A percentile compares a stretch with the other conserved stretches of the same genome.
Conservation (phyloP, 2,113 vertebrate genomes). For the Panurus biarmicus region DNA sequence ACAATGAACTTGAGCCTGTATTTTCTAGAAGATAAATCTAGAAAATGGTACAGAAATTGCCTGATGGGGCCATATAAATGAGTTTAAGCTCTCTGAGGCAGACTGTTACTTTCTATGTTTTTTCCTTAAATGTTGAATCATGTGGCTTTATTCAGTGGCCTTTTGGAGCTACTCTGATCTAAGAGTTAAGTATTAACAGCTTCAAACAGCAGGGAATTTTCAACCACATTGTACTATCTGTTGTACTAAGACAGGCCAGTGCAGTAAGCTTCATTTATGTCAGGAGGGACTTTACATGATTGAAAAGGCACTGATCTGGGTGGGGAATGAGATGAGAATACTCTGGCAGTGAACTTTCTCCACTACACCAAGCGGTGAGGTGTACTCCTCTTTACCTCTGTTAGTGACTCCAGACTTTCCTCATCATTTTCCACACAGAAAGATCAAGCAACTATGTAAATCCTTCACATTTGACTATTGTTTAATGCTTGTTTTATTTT, state of each 20-base stretch:
- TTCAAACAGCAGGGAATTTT: not conserved
- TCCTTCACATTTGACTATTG: not conserved
- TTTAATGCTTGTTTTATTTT: slow-evolving; percentile 2
- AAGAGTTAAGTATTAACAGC: not conserved
- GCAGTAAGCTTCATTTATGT: not conserved
- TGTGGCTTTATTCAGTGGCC: not conserved
- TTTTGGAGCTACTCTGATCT: not conserved
- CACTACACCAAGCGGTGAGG: not conserved
- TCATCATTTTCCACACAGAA: not conserved
- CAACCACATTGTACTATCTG: not conserved
- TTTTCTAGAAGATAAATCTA: not conserved
- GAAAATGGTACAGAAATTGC: not conserved
- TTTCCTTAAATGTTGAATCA: not conserved
- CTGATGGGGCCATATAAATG: not conserved
- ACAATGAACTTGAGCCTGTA: not conserved
- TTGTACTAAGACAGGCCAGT: not conserved
- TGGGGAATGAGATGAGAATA: not conserved
- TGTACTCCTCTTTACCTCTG: not conserved
- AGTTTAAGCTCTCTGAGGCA: not conserved
- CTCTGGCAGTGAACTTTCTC: not conserved
- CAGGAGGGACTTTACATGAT: not conserved
- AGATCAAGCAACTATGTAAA: not conserved
- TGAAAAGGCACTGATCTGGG: not conserved
- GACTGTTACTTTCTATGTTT: not conserved
- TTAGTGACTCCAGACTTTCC: not conserved